Conservation (phyloP, 2,888 invertebrate genomes). For the Latrodectus hesperus region DNA sequence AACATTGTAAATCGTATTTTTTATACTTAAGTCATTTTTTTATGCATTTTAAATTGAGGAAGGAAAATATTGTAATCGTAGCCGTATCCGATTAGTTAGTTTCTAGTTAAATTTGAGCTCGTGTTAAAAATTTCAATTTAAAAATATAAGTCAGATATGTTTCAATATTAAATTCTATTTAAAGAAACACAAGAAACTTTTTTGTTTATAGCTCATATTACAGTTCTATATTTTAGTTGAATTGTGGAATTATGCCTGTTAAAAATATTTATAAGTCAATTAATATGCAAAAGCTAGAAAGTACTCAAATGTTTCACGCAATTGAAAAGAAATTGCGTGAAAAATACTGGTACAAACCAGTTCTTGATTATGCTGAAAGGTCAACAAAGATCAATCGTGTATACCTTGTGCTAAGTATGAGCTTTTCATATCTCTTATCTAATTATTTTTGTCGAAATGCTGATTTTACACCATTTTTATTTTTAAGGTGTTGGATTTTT, state of each 20-base stretch:
- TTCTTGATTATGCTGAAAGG: conserved; percentile 36
- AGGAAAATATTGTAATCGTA: too few species aligned
- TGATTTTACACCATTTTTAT: background rate
- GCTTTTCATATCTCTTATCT: background rate
- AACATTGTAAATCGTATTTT: too few species aligned
- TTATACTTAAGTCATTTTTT: too few species aligned
- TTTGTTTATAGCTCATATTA: too few species aligned
- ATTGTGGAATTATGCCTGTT: background rate
- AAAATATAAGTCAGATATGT: too few species aligned
- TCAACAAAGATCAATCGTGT: conserved; percentile 42
- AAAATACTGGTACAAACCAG: conserved; percentile 37
- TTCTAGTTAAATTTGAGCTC: too few species aligned
- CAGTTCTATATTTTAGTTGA: too few species aligned
- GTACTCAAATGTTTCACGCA: conserved; percentile 13
- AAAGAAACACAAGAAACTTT: too few species aligned
- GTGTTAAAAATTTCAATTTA: too few species aligned
- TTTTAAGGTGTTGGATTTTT: conserved; percentile 4
- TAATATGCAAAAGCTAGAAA: conserved; percentile 41
- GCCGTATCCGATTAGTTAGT: too few species aligned
- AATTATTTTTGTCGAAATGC: background rate
- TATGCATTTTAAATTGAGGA: too few species aligned
- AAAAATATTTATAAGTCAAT: conserved; percentile 12
- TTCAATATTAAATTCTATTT: too few species aligned
- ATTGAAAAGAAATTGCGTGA: conserved; percentile 26
- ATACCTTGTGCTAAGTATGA: conserved; percentile 19